A percentile compares a stretch with the other conserved stretches of the same genome.
Conservation (phyloP, 2,888 invertebrate genomes). For the Lasioglossum pauxillum region DNA sequence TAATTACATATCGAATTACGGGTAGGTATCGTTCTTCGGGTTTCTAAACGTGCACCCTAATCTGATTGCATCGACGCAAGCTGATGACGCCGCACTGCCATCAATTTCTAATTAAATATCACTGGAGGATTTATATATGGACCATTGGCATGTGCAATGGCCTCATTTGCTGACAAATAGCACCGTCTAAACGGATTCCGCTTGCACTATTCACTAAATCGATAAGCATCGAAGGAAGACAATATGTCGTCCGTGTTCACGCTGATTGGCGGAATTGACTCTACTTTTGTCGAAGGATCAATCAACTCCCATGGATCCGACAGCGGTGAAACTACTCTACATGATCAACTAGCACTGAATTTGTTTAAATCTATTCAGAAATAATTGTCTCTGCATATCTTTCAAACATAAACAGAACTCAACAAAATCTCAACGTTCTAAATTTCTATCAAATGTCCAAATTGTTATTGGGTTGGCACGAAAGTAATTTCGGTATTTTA, state of each 20-base stretch:
- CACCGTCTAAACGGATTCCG: constrained; percentile 72
- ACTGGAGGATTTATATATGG: constrained; percentile 24
- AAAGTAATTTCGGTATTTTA: no score
- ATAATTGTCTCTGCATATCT: neutral
- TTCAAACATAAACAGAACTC: neutral
- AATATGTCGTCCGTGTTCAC: constrained; percentile 73
- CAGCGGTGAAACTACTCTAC: constrained; percentile 24
- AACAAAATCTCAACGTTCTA: no score
- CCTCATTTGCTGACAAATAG: constrained; percentile 74
- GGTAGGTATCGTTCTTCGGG: neutral
- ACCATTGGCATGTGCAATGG: constrained; percentile 58
- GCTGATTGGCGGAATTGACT: constrained; percentile 70
- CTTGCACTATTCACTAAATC: constrained; percentile 70
- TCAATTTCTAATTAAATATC: constrained; percentile 71
- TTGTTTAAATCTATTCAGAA: neutral
- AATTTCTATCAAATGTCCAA: neutral
- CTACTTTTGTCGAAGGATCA: constrained; percentile 46
- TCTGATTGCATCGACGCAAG: constrained; percentile 7
- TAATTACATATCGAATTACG: neutral
- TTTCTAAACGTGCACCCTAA: constrained; percentile 22
- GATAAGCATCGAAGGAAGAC: constrained; percentile 71
- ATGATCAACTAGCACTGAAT: neutral
- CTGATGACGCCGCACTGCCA: constrained; percentile 33
- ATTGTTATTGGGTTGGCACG: no score
- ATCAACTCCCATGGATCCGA: constrained; percentile 60